Evolutionary conservation across 2,888 invertebrate genomes (phyloP).

Genomic region (Ceriagrion tenellum): DNA sequence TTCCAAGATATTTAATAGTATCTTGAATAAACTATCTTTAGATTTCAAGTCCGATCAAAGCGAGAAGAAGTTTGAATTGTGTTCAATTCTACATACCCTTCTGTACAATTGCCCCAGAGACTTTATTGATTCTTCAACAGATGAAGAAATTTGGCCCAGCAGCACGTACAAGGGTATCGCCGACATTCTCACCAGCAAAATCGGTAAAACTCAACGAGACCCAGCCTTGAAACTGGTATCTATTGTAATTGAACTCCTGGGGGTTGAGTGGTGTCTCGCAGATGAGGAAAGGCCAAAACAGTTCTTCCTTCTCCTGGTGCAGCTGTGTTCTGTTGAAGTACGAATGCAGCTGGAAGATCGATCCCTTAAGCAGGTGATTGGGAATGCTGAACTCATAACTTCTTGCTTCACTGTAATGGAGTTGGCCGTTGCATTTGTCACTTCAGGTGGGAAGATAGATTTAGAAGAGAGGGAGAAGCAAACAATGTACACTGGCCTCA

Average conservation of each 20-base stretch:
- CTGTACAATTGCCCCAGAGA: constrained; percentile 86
- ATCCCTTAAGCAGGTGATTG: constrained; percentile 86
- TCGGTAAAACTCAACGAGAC: constrained; percentile 92
- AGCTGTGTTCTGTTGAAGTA: constrained; percentile 94
- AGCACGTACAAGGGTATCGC: constrained; percentile 90
- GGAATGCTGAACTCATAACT: constrained; percentile 88
- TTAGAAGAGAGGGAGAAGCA: constrained; percentile 95
- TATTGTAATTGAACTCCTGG: constrained; percentile 88
- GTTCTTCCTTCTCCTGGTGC: constrained; percentile 89
- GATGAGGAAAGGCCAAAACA: constrained; percentile 89
- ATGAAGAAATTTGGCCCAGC: constrained; percentile 89
- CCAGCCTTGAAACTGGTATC: constrained; percentile 92
- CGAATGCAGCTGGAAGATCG: constrained; percentile 96
- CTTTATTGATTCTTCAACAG: constrained; percentile 82
- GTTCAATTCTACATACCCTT: constrained; percentile 87
- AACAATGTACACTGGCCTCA: constrained; percentile 92
- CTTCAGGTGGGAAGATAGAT: constrained; percentile 87
- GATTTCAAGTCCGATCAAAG: constrained; percentile 94
- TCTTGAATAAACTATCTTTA: constrained; percentile 89
- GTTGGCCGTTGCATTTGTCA: constrained; percentile 88
- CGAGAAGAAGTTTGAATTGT: constrained; percentile 93
- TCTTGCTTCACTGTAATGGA: constrained; percentile 91
- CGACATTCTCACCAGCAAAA: constrained; percentile 92
- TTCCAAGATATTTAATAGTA: constrained; percentile 88
- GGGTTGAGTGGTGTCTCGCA: constrained; percentile 90